Evolutionary conservation across 2,113 vertebrate genomes (phyloP).

Genomic region (Halichoerus grypus): DNA sequence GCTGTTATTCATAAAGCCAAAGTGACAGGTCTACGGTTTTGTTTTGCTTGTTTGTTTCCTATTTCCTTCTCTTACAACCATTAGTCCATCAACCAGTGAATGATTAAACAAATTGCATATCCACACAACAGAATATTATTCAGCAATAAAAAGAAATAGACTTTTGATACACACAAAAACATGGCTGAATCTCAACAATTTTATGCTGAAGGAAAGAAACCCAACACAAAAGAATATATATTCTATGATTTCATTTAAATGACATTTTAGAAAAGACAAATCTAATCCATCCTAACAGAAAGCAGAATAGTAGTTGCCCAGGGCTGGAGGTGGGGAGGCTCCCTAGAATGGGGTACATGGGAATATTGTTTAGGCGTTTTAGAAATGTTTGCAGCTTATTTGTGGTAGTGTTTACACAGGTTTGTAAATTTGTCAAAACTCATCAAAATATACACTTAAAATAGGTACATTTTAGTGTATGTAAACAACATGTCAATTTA

Average conservation of each 20-base stretch:
- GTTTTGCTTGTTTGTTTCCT: background rate
- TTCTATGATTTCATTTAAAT: background rate
- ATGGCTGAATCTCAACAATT: constrained; percentile 6
- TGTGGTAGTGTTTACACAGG: background rate
- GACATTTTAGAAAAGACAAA: constrained; percentile 32
- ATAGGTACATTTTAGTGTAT: background rate
- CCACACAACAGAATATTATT: background rate
- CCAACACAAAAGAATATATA: background rate
- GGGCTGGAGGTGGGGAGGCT: background rate
- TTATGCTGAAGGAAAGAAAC: background rate
- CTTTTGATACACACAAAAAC: background rate
- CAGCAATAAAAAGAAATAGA: background rate
- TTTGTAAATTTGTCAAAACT: constrained; percentile 26
- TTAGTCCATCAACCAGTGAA: background rate
- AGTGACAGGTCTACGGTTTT: background rate
- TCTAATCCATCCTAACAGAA: background rate
- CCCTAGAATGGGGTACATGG: background rate
- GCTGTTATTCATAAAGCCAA: constrained; percentile 29
- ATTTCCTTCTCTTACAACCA: background rate
- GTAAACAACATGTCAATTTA: background rate
- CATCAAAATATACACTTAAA: constrained; percentile 32
- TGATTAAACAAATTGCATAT: background rate
- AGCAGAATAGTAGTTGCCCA: background rate
- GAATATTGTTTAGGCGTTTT: background rate
- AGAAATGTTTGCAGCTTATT: constrained; percentile 19